Evolutionary conservation across 2,113 vertebrate genomes (phyloP).

Genomic region (Thunnus maccoyii): DNA sequence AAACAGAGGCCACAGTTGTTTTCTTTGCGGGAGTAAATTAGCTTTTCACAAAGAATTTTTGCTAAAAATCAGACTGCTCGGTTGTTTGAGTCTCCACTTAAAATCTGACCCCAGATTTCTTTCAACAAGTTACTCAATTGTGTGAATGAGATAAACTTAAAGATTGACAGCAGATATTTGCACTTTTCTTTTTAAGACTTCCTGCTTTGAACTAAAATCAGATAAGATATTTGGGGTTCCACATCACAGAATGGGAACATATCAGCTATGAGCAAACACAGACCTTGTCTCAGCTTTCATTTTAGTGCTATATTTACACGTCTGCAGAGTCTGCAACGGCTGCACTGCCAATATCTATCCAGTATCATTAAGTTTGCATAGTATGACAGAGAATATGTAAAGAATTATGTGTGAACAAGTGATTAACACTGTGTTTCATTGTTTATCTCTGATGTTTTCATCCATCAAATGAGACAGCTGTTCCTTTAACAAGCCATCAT

Average conservation of each 20-base stretch:
- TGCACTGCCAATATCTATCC: constrained; percentile 6
- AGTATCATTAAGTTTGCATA: constrained; percentile 12
- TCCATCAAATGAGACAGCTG: constrained; percentile 53
- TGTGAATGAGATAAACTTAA: too few species aligned
- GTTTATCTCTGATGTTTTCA: constrained; percentile 30
- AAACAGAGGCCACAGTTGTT: too few species aligned
- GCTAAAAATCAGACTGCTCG: too few species aligned
- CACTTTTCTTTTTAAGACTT: too few species aligned
- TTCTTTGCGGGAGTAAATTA: too few species aligned
- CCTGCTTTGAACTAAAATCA: not conserved
- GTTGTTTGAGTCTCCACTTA: too few species aligned
- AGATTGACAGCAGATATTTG: too few species aligned
- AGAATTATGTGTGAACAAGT: not conserved
- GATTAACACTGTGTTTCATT: constrained; percentile 11
- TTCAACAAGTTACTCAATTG: too few species aligned
- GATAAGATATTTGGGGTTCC: not conserved
- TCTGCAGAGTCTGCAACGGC: not conserved
- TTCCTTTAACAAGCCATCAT: constrained; percentile 48
- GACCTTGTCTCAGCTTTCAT: not conserved
- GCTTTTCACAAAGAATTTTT: too few species aligned
- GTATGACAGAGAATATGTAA: not conserved
- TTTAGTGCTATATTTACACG: not conserved
- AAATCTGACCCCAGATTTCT: too few species aligned
- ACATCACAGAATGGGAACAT: not conserved
- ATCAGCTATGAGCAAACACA: not conserved